Evolutionary conservation across 1,140 invertebrate genomes (phyloP), one percentile per base, ranked within the genome.

Genomic region (Pachypsylla venusta): DNA sequence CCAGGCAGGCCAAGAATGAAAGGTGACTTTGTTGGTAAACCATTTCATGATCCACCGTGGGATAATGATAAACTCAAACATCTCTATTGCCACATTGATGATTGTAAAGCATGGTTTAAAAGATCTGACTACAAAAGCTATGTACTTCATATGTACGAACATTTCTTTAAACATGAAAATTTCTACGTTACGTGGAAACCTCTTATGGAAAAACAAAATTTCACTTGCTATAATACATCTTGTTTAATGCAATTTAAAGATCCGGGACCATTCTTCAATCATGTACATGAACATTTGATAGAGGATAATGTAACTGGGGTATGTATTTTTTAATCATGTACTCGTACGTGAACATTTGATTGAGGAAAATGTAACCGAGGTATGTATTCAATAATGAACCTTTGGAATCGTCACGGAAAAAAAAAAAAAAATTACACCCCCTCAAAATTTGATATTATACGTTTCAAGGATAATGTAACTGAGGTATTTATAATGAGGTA

Each of bases 111-210:
- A n/a, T 48, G 42, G 42, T 48, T 48, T 22, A 48, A 48, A n/a
- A 48, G 22, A 19, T 48, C 42, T 4, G 42, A 48, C 42, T 48
- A 48, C 42, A 48, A 48, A 19, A 3, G n/a, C 16, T 48, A 48
- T 22, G 42, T 48, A n/a, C 42, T 48, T 7, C 42, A 48, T 22
- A 48, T 48, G 42, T 48, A 48, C 42, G 42, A 48, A n/a, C 42
- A 48, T 22, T 48, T 48, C 42, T 48, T 48, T 22, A 48, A 48
- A 7, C 42, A 48, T n/a, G 3, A 48, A 22, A 48, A 48, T 22
- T 48, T 48, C 42, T 48, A 48, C 42, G 42, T 48, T 22, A 48
- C 42, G 4, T 48, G 42, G 42, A n/a, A n/a, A n/a, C 42, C 42
- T n/a, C 22, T 19, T 19, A 19, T 48, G n/a, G 16, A 5, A n/a